Percentiles rank a stretch among this genome's conserved stretches.
phyloP scores from a whole-genome alignment of 2,888 invertebrate genomes.

The Lissocephala sabroskyi region DNA sequence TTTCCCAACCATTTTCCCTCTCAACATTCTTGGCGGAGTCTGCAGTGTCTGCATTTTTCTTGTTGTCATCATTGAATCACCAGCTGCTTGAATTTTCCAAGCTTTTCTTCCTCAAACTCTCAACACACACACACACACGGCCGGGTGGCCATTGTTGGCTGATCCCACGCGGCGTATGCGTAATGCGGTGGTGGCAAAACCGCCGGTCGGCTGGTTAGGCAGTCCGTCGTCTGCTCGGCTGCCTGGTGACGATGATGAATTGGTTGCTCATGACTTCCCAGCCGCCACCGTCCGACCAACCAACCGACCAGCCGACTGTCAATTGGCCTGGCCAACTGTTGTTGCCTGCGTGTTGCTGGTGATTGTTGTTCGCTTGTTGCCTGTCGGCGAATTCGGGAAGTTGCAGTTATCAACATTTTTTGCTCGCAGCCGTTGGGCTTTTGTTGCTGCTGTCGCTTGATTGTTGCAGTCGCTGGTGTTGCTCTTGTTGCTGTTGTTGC shows the following conservation, averaged over 20 bases:
- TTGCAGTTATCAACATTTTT: slow-evolving; percentile 47
- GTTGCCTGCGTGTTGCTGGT: background rate
- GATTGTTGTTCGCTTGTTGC: slow-evolving; percentile 17
- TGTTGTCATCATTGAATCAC: slow-evolving; percentile 45
- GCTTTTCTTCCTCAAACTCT: no score
- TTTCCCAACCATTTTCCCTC: no score
- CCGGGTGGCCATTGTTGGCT: background rate
- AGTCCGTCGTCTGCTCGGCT: no score
- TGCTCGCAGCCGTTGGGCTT: slow-evolving; percentile 11
- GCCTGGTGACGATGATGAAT: no score
- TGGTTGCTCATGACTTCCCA: no score
- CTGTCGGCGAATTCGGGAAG: slow-evolving; percentile 40
- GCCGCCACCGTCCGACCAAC: no score
- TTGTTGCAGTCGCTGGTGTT: slow-evolving; percentile 11
- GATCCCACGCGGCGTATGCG: slow-evolving; percentile 39
- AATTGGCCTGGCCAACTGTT: background rate
- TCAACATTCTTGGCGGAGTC: no score
- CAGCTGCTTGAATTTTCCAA: no score
- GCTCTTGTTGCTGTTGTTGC: slow-evolving; percentile 4
- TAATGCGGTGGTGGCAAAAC: slow-evolving; percentile 24
- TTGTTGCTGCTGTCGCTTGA: slow-evolving; percentile 7
- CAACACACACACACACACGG: no score
- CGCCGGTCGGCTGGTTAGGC: no score
- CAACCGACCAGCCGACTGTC: no score
- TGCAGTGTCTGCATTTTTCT: slow-evolving; percentile 61